A percentile compares a stretch with the other conserved stretches of the same genome.
phyloP scores from a whole-genome alignment of 2,888 invertebrate genomes.

The Chloroclysta siterata region DNA sequence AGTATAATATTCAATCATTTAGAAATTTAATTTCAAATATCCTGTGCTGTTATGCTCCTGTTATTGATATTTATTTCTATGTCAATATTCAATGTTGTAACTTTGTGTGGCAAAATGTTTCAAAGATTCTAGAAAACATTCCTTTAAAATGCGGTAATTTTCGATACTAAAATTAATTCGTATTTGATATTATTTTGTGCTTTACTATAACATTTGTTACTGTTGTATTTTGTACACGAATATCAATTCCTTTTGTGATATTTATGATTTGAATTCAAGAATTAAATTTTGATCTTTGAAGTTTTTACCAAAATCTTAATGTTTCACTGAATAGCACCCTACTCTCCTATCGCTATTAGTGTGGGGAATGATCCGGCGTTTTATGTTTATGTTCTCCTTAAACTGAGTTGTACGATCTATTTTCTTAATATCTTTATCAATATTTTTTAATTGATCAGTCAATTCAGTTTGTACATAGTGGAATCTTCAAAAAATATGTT shows the following conservation, averaged over 20 bases:
- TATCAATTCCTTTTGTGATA: neutral
- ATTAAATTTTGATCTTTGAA: constrained; percentile 44
- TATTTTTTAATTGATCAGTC: constrained; percentile 37
- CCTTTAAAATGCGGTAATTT: neutral
- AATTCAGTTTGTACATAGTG: constrained; percentile 46
- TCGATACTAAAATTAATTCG: neutral
- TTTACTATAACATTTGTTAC: neutral
- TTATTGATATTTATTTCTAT: constrained; percentile 53
- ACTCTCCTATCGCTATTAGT: constrained; percentile 80
- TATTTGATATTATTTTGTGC: neutral
- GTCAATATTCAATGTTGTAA: constrained; percentile 70
- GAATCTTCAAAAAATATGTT: constrained; percentile 17
- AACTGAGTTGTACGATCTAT: constrained; percentile 50
- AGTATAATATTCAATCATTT: constrained; percentile 39
- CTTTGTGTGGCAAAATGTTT: constrained; percentile 62
- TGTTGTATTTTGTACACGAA: neutral
- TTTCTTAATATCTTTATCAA: constrained; percentile 46
- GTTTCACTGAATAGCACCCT: constrained; percentile 78
- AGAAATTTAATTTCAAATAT: neutral
- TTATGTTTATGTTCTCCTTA: constrained; percentile 50
- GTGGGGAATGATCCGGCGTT: constrained; percentile 68
- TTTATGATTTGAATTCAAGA: neutral
- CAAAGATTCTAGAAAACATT: constrained; percentile 34
- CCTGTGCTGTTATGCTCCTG: constrained; percentile 48
- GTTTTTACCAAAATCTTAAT: constrained; percentile 59